Evolutionary conservation across 2,888 invertebrate genomes (phyloP).

Genomic region (Clanis bilineata): DNA sequence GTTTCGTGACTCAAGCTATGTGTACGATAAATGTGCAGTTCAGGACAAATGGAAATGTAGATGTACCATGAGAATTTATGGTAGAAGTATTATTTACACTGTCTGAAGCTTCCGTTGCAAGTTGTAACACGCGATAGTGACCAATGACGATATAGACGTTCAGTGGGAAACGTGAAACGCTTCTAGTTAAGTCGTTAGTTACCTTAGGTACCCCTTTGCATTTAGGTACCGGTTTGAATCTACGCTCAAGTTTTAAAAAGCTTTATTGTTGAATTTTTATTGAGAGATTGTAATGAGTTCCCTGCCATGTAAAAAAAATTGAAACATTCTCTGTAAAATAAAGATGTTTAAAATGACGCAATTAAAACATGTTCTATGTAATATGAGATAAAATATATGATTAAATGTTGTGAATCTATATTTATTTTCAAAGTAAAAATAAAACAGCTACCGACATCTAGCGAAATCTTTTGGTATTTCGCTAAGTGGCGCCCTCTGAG

Average conservation of each 20-base stretch:
- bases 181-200: conserved; percentile 76
- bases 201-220: conserved; percentile 69
- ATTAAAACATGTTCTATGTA: conserved; percentile 71
- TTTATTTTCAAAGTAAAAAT: background rate
- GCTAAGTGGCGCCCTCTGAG: background rate
- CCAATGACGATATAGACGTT: conserved; percentile 53
- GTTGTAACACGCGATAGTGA: background rate
- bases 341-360: conserved; percentile 63
- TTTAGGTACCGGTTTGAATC: conserved; percentile 72
- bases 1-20: background rate
- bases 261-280: conserved; percentile 78
- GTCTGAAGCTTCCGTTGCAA: background rate
- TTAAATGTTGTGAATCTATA: conserved; percentile 21
- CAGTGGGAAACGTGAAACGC: conserved; percentile 79
- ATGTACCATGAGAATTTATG: background rate
- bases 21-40: background rate
- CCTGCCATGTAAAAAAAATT: conserved; percentile 60
- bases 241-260: conserved; percentile 79
- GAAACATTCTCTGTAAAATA: conserved; percentile 55
- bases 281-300: conserved; percentile 73
- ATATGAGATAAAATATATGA: conserved; percentile 46
- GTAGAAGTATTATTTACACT: background rate
- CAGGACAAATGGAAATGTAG: background rate
- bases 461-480: background rate
- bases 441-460: background rate